These are phyloP conservation scores for roundworm (Caenorhabditis elegans) DNA, from an alignment of 1,140 invertebrate genomes.

Conservation along the genomic window DNA sequence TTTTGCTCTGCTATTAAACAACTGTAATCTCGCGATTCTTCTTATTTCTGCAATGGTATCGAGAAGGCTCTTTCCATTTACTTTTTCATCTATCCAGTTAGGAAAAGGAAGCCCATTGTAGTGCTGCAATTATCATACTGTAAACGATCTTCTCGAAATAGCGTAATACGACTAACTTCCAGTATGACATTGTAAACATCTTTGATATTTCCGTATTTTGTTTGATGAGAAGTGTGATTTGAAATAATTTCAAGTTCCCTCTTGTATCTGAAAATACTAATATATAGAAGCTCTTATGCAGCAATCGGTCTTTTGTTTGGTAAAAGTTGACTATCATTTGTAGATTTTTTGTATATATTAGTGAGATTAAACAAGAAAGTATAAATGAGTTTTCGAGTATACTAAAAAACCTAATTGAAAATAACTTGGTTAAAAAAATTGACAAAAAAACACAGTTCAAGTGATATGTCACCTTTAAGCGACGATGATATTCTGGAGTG, in stretches of 20 bases:
- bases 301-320: too few species aligned
- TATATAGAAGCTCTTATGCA: background rate
- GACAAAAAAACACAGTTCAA: too few species aligned
- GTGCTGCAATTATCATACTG: background rate
- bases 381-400: too few species aligned
- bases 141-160: too few species aligned
- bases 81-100: background rate
- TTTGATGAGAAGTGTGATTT: background rate
- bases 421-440: too few species aligned
- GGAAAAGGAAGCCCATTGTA: background rate
- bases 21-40: background rate
- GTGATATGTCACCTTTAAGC: too few species aligned
- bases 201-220: slow-evolving; percentile 8
- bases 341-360: too few species aligned
- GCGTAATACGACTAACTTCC: background rate
- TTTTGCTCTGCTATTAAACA: slow-evolving; percentile 19
- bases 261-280: background rate
- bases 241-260: background rate
- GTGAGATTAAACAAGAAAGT: too few species aligned
- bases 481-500: too few species aligned
- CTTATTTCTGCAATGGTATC: slow-evolving; percentile 28
- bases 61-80: background rate
- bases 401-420: too few species aligned
- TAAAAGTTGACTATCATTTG: too few species aligned
- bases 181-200: background rate